Base-by-base conservation (phyloP, 2,797 vertebrate species). In the Mionectes olivaceus region DNA sequence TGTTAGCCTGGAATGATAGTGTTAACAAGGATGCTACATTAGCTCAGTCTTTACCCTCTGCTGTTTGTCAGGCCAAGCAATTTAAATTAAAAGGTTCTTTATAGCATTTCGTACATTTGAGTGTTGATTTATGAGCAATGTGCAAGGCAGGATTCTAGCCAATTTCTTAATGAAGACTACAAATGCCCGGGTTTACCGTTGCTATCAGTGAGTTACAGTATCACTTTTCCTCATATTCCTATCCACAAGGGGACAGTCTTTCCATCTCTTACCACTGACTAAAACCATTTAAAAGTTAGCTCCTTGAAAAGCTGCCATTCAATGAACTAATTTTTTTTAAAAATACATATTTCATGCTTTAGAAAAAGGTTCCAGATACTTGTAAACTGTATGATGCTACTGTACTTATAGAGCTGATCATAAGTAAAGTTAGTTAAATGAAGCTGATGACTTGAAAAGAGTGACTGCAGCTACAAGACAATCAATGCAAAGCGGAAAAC, bases 161-260 rank as follows among this genome's bases (percentile, higher is more conserved):
- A 33, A 64, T 85, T 71, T 85, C 55, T 30, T 55, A 56, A 57
- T 1, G 13, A 52, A 46, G 44, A 9, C 33, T 74, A 35, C 41
- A 41, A 63, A 85, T 56, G 65, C 35, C 69, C 5, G 4, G 47
- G 61, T 46, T 69, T 85, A 46, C 67, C 0, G 5, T 59, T 85
- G 55, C 75, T 74, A 5, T 68, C 61, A 6, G 27, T 11, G 68
- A 88, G 33, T 68, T 91, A 37, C 43, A 68, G n/a, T 37, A 79
- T 70, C 50, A 18, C 24, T 96, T 92, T 73, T 81, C 83, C 81
- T 94, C 74, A 47, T 79, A 73, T 65, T 96, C 82, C 92, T 95
- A 64, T 96, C 95, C 97, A 97, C 96, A 96, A 97, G 97, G 83
- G 97, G 96, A 96, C 97, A 97, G 87, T 97, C 95, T 97, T 96